Evolutionary conservation across 2,888 invertebrate genomes (phyloP), one percentile per base, ranked within the genome.

Genomic region (Selenia dentaria): DNA sequence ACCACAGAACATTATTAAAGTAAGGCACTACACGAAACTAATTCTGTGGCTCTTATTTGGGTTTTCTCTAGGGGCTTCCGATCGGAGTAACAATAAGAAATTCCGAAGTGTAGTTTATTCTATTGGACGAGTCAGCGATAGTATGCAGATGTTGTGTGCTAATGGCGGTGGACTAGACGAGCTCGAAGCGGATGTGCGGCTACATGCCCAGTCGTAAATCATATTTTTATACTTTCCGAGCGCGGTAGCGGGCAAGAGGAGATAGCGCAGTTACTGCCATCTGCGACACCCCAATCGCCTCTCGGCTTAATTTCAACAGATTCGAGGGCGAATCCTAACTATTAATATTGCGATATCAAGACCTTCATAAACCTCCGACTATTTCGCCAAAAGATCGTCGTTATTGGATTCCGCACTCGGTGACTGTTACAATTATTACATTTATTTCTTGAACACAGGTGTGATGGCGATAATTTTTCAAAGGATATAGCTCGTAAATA

Each of bases 1-100:
- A 81, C 84, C 80, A 70, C 78, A 73, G 71, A 79, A 79, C 79
- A 74, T 85, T 84, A 88, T 84, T 83, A 83, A 88, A 86, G 83
- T 82, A 79, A 76, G 74, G 75, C 73, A 76, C 73, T 76, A 81
- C 78, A 80, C 79, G 75, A 79, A 87, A 84, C 83, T 88, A 88
- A 86, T 86, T 86, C 78, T 61, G 73, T 61, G 70, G 74, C 74
- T 77, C 75, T 78, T 79, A 79, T 78, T 75, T 65, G 76, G 79
- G 69, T 57, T 68, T 62, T 76, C 79, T 82, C 77, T 68, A 64
- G 75, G 77, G 83, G 70, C 59, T 70, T 67, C 58, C 64, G 66
- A 71, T 74, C 62, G 63, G 63, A 67, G 63, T 64, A 59, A 63
- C 67, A 70, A 73, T 71, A 70, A 73, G 71, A 74, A 72, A 68